Conservation (phyloP, 2,113 vertebrate species). For the Scomber scombrus region DNA sequence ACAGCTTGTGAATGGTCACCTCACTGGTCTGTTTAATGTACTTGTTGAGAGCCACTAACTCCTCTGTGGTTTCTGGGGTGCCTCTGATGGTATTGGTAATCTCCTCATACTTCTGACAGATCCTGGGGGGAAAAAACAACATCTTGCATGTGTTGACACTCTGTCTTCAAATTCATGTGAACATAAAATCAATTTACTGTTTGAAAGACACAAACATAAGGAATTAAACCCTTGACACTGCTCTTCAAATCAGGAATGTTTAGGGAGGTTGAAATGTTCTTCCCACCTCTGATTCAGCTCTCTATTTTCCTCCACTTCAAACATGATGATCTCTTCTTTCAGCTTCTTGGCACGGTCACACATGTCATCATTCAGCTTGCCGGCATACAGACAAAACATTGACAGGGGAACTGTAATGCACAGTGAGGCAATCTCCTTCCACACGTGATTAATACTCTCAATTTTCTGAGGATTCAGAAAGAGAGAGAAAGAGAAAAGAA, state of each 20-base stretch:
- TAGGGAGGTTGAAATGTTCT: neutral
- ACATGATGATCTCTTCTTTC: constrained; percentile 85
- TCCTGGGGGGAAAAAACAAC: constrained; percentile 75
- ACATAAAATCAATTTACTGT: neutral
- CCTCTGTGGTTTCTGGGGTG: constrained; percentile 85
- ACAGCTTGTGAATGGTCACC: constrained; percentile 87
- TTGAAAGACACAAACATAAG: neutral
- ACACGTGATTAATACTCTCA: constrained; percentile 81
- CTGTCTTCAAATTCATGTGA: neutral
- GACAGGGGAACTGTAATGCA: constrained; percentile 88
- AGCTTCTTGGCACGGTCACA: constrained; percentile 84
- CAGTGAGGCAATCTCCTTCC: constrained; percentile 88
- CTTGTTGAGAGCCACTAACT: constrained; percentile 85
- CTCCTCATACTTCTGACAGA: constrained; percentile 88
- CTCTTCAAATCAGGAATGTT: neutral
- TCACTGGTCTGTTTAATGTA: constrained; percentile 87
- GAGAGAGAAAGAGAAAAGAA: neutral
- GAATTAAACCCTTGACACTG: too few species aligned
- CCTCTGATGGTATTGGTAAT: constrained; percentile 86
- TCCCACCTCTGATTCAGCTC: constrained; percentile 87
- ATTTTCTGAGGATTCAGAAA: constrained; percentile 85
- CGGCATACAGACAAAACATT: constrained; percentile 91
- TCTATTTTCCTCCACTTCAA: constrained; percentile 88
- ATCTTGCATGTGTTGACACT: neutral
- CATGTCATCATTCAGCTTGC: constrained; percentile 87